phyloP scores from a whole-genome alignment of 2,797 vertebrate species.

The Sebastes variabilis region DNA sequence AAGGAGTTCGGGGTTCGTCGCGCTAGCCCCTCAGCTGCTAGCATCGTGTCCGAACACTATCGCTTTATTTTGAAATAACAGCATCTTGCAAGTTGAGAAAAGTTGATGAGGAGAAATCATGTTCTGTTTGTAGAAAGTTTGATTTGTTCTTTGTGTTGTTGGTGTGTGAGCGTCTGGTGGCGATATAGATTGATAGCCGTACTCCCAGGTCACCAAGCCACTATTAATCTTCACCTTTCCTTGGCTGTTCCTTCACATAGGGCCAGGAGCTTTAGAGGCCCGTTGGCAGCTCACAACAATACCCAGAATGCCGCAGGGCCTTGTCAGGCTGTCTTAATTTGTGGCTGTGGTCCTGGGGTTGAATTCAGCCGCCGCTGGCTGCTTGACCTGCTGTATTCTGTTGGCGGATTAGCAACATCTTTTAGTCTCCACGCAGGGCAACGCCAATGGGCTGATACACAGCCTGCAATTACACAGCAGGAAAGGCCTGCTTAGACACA shows the following conservation, averaged over 20 bases:
- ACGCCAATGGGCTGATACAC: conserved; percentile 53
- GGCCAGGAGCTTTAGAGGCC: conserved; percentile 62
- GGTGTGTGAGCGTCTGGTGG: conserved; percentile 22
- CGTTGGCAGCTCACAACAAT: conserved; percentile 74
- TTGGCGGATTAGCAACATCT: conserved; percentile 78
- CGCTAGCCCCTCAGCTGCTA: conserved; percentile 9
- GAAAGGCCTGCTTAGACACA: conserved; percentile 50
- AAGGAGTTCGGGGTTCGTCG: conserved; percentile 34
- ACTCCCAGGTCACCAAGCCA: conserved; percentile 68
- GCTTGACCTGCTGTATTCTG: conserved; percentile 77
- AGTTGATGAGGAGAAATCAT: not conserved
- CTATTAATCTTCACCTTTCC: conserved; percentile 80
- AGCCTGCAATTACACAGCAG: conserved; percentile 72
- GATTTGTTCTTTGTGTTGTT: not conserved
- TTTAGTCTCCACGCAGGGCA: conserved; percentile 61
- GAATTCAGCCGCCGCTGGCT: conserved; percentile 74
- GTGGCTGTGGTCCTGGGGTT: conserved; percentile 73
- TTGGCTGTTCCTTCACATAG: conserved; percentile 61
- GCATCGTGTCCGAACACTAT: not conserved
- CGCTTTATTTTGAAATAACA: not conserved
- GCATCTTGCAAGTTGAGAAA: not conserved
- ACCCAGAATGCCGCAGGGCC: conserved; percentile 70
- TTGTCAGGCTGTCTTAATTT: conserved; percentile 80
- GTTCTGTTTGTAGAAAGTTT: not conserved
- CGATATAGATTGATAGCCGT: conserved; percentile 64